Base-by-base conservation (phyloP, 64 coral and sea anemone genomes). In the Platygyra sinensis region DNA sequence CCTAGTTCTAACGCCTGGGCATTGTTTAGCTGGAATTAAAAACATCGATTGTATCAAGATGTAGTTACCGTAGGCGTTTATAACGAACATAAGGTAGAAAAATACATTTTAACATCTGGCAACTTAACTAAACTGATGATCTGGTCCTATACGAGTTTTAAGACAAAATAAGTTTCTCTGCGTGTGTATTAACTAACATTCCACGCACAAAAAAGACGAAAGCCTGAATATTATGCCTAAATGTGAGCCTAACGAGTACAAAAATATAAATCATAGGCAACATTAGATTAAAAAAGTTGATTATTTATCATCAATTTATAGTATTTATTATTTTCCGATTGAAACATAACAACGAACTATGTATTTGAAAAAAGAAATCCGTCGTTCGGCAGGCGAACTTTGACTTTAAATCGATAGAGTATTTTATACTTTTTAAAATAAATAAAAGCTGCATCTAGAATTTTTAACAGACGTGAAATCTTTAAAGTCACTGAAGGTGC, bases 21-120 rank as follows among this genome's bases (percentile, higher is more conserved):
- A 65, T 83, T 83, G 81, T 85, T 61, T 42, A 14, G 9, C 10
- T 18, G 81, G 22, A 85, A 72, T 85, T 51, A 51, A 85, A 85
- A 85, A 64, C 81, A 71, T 85, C 63, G 5, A 85, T 85, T 71
- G 19, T 85, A 69, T 67, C 62, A 38, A n/a, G 5, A 71, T 69
- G 25, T 27, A 85, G 81, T 72, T 71, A 85, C 38, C 81, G 20
- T 4, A 85, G 36, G 62, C 36, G 79, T 81, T 60, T 8, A 18
- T 30, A 17, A 25, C 78, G 33, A 80, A 32, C 55, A 30, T 60
- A 33, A 42, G 57, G 32, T 72, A 85, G 33, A 62, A 36, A 71
- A 7, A 46, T 46, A 71, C 38, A 71, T 85, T 24, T 52, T 38
- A 33, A 69, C 81, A 71, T 85, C 81, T 85, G 62, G 76, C 49